Conservation (phyloP, 2,113 vertebrate species). For the Plectropomus leopardus region DNA sequence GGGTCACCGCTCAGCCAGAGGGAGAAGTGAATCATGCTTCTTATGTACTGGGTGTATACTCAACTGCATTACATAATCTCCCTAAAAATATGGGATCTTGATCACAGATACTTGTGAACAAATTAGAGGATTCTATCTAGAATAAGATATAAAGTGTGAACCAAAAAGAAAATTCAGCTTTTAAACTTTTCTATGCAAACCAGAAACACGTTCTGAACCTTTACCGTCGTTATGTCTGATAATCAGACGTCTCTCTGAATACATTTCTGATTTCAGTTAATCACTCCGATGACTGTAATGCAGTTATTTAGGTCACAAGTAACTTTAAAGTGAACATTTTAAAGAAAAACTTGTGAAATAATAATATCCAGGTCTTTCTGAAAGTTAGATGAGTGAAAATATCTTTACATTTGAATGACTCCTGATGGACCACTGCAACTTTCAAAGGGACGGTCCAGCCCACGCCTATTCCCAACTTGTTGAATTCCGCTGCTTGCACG, state of each 20-base stretch:
- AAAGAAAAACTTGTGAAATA: background rate
- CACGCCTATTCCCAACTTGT: no score
- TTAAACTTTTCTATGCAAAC: background rate
- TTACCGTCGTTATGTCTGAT: background rate
- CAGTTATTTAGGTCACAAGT: background rate
- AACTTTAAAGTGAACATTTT: background rate
- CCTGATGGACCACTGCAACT: no score
- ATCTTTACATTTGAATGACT: no score
- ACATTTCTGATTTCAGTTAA: background rate
- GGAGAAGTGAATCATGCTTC: slow-evolving; percentile 56
- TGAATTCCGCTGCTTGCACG: no score
- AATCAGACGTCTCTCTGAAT: background rate
- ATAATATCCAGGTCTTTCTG: background rate
- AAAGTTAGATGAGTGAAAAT: background rate
- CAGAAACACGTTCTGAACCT: background rate
- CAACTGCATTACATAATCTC: slow-evolving; percentile 28
- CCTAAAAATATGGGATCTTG: background rate
- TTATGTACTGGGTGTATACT: slow-evolving; percentile 11
- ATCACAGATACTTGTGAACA: background rate
- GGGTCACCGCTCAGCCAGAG: slow-evolving; percentile 47
- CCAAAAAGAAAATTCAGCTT: background rate
- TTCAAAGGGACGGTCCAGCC: no score
- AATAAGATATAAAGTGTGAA: background rate
- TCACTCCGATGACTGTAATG: background rate
- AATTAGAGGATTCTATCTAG: background rate